Conservation (phyloP, 2,888 invertebrate species). For the Muschampia plurimacula region DNA sequence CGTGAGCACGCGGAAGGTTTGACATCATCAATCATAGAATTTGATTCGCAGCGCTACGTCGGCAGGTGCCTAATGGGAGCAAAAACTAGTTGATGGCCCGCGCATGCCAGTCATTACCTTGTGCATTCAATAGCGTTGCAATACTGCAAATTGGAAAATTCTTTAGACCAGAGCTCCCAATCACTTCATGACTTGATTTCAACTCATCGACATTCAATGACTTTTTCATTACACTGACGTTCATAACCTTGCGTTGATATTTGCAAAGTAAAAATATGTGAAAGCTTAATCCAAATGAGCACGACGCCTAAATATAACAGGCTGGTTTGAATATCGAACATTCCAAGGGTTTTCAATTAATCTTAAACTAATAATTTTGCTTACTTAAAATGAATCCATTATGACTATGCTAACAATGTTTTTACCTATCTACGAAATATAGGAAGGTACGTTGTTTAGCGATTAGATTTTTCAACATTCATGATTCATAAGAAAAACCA, state of each 20-base stretch:
- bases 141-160: slow-evolving; percentile 41
- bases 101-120: slow-evolving; percentile 56
- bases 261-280: too few species aligned
- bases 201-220: neutral
- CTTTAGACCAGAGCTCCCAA: neutral
- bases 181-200: neutral
- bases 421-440: neutral
- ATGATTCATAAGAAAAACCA: neutral
- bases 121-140: slow-evolving; percentile 50
- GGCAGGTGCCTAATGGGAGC: slow-evolving; percentile 59
- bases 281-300: too few species aligned
- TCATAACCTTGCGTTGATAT: too few species aligned
- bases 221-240: neutral
- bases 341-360: too few species aligned
- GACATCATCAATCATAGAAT: slow-evolving; percentile 68
- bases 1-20: slow-evolving; percentile 73
- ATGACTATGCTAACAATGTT: too few species aligned
- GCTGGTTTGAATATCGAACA: too few species aligned
- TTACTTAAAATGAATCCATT: too few species aligned
- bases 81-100: slow-evolving; percentile 58
- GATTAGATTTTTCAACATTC: neutral
- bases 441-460: neutral
- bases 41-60: slow-evolving; percentile 62
- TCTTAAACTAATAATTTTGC: too few species aligned
- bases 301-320: too few species aligned